Percentiles rank a stretch among this genome's conserved stretches.
These are phyloP conservation scores for Nomia melanderi DNA, from an alignment of 1,140 invertebrate species.

Conservation along the genomic window DNA sequence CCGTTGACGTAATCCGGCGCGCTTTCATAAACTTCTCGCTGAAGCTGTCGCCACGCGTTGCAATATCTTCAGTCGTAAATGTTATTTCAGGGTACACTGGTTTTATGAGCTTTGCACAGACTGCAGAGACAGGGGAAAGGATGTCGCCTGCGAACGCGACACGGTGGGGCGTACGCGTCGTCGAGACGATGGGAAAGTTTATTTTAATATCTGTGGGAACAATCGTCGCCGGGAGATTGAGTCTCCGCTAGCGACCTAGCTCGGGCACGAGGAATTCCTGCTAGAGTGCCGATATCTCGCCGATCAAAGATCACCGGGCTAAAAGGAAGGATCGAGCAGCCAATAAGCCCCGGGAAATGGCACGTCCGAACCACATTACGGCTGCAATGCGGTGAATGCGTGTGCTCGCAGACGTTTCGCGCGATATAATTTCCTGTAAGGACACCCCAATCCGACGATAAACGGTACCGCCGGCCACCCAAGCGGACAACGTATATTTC, in stretches of 20 bases:
- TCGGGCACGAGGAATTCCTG: too few species aligned
- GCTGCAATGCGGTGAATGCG: constrained; percentile 10
- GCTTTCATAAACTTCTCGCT: background rate
- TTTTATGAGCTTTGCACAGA: background rate
- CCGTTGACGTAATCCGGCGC: background rate
- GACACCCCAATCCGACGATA: background rate
- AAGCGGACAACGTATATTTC: background rate
- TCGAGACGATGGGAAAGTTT: background rate
- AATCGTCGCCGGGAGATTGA: background rate
- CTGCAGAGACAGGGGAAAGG: too few species aligned
- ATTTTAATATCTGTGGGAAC: background rate
- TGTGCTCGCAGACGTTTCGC: constrained; percentile 11
- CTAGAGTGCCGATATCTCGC: background rate
- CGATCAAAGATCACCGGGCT: constrained; percentile 7
- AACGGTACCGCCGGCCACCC: background rate
- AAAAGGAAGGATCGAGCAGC: constrained; percentile 1
- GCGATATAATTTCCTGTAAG: constrained; percentile 42
- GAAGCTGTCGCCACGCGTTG: background rate
- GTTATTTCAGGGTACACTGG: background rate
- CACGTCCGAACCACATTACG: constrained; percentile 29
- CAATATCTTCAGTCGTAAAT: background rate
- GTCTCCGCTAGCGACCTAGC: too few species aligned
- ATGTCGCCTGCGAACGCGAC: too few species aligned
- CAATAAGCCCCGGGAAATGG: constrained; percentile 32
- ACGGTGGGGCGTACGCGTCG: too few species aligned